phyloP scores from a whole-genome alignment of 2,797 vertebrate genomes.

The Thaleichthys pacificus region DNA sequence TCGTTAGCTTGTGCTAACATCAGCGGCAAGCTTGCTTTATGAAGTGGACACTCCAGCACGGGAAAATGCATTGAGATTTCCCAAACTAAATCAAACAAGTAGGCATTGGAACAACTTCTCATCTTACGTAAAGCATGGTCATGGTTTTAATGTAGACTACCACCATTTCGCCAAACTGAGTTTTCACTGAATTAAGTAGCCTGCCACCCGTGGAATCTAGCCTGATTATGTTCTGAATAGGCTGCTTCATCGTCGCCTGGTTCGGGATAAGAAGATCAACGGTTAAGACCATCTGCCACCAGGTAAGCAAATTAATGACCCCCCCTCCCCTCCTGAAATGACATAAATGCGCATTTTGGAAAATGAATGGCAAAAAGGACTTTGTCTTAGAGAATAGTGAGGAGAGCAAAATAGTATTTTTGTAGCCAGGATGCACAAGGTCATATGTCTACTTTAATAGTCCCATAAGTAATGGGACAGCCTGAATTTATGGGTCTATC shows the following conservation, averaged over 20 bases:
- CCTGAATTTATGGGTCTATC: no score
- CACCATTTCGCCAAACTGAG: neutral
- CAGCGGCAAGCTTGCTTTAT: constrained; percentile 11
- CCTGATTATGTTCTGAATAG: constrained; percentile 8
- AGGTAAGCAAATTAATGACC: constrained; percentile 53
- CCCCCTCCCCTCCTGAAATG: neutral
- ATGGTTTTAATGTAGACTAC: neutral
- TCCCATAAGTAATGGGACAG: no score
- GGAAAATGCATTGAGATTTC: constrained; percentile 7
- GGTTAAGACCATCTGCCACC: constrained; percentile 42
- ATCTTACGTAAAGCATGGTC: constrained; percentile 8
- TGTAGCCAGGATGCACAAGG: no score
- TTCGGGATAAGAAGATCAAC: constrained; percentile 6
- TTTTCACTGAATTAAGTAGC: neutral
- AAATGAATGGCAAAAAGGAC: neutral
- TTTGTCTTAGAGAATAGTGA: neutral
- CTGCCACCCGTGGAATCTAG: neutral
- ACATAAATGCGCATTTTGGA: constrained; percentile 14
- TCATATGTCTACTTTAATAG: no score
- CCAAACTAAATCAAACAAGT: constrained; percentile 32
- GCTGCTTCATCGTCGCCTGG: neutral
- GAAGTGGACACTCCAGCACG: constrained; percentile 10
- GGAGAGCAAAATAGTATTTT: neutral
- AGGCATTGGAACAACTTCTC: constrained; percentile 4
- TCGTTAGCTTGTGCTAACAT: constrained; percentile 23